Base-by-base conservation (phyloP, 2,888 invertebrate species). In the Reticulitermes lucifugus region DNA sequence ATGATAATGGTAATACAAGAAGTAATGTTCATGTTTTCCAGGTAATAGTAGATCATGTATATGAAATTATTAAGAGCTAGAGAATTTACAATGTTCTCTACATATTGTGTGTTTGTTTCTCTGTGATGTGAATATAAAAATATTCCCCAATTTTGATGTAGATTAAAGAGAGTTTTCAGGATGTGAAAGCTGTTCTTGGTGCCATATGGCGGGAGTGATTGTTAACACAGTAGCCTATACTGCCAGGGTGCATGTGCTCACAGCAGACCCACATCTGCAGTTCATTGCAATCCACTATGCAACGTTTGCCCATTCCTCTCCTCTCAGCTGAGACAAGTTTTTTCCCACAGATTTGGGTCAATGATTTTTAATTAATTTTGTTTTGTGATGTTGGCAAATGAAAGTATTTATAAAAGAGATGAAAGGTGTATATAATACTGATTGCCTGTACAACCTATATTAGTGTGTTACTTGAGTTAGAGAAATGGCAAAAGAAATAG, bases 21-120 rank as follows among this genome's bases (percentile, higher is more conserved):
- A 89, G 90, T 89, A 89, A 89, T 90, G 90, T 91, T 90, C 89
- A 90, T 90, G 90, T 90, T 90, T 89, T 90, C 89, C 89, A 90
- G 88, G 89, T 90, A 90, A 87, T 79, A 70, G 79, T 79, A 85
- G 83, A 84, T 75, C 83, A 84, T 84, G 83, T 84, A 84, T 79
- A 86, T 80, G 71, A 86, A 84, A 73, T 84, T 86, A 46, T 84
- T 82, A 81, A 81, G 73, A 81, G 86, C 84, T 86, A 86, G 86
- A 84, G 81, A 84, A 84, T 83, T 59, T 60, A 65, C 70, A 55
- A 60, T 80, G 77, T 80, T 86, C 84, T 85, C 83, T 83, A 83
- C 75, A 85, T 83, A 80, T 70, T 91, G 90, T 90, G 90, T 90
- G 91, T 91, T 90, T 90, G 90, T 91, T 91, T 91, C 90, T 90